Percentiles rank a stretch among this genome's conserved stretches.
Conservation (phyloP, 1,140 invertebrate species). For the Pseudachorutes palmiensis region DNA sequence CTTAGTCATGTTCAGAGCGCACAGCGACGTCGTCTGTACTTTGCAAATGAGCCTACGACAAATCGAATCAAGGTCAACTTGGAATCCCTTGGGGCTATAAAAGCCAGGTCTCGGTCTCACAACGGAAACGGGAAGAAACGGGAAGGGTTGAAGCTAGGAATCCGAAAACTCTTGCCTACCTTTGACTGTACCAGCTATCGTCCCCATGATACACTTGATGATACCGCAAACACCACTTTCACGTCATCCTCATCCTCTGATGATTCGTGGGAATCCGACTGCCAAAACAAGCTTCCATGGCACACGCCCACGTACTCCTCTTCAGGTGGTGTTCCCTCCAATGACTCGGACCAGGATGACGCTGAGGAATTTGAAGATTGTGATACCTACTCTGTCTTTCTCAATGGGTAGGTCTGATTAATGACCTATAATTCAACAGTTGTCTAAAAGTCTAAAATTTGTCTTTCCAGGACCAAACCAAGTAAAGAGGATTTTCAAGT, state of each 20-base stretch:
- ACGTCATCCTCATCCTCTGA: no score
- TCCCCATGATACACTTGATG: no score
- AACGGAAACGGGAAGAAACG: no score
- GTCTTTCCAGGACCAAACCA: background rate
- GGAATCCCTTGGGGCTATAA: no score
- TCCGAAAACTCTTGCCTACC: background rate
- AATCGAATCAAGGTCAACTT: no score
- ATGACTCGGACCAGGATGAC: background rate
- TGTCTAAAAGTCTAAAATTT: background rate
- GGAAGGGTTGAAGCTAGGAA: background rate
- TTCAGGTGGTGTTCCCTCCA: background rate
- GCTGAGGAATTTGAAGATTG: conserved; percentile 15
- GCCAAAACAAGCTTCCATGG: no score
- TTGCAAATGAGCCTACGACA: no score
- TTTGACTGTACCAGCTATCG: no score
- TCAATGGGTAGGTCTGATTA: conserved; percentile 9
- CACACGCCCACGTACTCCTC: background rate
- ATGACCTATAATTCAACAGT: background rate
- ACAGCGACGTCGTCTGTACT: background rate
- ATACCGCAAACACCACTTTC: no score
- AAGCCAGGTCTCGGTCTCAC: no score
- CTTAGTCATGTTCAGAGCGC: no score
- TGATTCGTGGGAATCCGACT: no score
- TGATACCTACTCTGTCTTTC: background rate
- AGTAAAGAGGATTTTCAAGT: conserved; percentile 11